phyloP scores from a whole-genome alignment of 2,797 vertebrate species.

The Melanotaenia boesemani region DNA sequence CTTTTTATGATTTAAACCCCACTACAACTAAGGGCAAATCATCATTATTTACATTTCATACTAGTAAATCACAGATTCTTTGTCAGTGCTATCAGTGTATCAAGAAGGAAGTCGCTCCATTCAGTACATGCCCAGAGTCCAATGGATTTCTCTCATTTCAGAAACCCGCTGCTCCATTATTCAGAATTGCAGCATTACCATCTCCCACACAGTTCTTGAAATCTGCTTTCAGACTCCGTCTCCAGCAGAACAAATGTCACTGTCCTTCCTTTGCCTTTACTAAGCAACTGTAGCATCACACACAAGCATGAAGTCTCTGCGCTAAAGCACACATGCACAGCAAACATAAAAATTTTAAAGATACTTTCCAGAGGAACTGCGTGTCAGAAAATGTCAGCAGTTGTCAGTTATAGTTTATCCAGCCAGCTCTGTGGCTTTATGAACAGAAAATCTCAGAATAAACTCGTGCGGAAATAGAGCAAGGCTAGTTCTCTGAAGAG shows the following conservation, averaged over 20 bases:
- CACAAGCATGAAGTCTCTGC: background rate
- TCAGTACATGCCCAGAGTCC: background rate
- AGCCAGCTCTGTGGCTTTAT: background rate
- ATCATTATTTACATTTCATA: background rate
- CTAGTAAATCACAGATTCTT: background rate
- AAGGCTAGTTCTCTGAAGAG: background rate
- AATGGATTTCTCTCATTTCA: background rate
- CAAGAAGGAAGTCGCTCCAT: background rate
- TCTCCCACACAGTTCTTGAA: background rate
- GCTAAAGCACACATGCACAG: background rate
- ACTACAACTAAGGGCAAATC: background rate
- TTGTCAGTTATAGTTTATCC: background rate
- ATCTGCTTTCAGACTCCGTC: background rate
- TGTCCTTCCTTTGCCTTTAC: background rate
- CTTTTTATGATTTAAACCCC: background rate
- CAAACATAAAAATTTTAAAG: conserved; percentile 1
- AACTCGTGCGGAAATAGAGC: conserved; percentile 10
- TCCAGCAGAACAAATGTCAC: background rate
- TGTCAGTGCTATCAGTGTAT: background rate
- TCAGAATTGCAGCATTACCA: background rate
- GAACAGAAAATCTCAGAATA: conserved; percentile 5
- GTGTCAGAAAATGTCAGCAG: background rate
- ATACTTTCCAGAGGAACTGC: background rate
- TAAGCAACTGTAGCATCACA: background rate
- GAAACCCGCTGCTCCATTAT: background rate